Evolutionary conservation across 2,113 vertebrate species (phyloP), one percentile per base, ranked within the genome.

Genomic region (Bujurquina vittata): DNA sequence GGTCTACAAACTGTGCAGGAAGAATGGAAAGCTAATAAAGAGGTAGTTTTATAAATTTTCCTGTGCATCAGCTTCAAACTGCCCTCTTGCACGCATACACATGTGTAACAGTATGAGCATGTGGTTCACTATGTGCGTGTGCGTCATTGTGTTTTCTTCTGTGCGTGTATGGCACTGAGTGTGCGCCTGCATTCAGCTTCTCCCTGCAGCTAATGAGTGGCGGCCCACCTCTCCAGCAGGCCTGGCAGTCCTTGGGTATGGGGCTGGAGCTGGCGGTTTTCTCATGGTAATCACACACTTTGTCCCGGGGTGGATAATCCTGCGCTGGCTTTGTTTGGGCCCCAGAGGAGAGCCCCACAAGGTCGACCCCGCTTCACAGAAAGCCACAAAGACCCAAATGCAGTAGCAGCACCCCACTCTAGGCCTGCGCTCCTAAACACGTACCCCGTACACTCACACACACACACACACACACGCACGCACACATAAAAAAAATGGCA

Each of bases 201-300:
- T 94, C 93, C 87, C 89, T 92, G 91, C 92, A 90, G 94, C 94
- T 95, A 94, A 95, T 95, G 93, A 94, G 94, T 94, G 88, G 93
- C 91, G 87, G 93, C 92, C 95, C 95, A 94, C 95, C 94, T 95
- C 95, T 95, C 92, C 94, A 94, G 92, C 91, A 90, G 91, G 93
- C 93, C 87, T 91, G 89, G 87, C 92, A 90, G 91, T 89, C 91
- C 87, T 93, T 87, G 88, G 93, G 91, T 90, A 82, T 87, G 89
- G 65, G 88, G 94, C 95, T 94, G 92, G 91, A 93, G 92, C 93
- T 84, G 90, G 79, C 91, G 59, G 89, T 92, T 96, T 96, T 96
- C 95, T 96, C 94, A 96, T 96, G 96, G 88, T 95, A 96, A 96
- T 96, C 91, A 94, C 89, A 93, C 91, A 95, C 96, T 96, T 96